Conservation (phyloP, 2,888 invertebrate genomes). For the Sinelater perroti region DNA sequence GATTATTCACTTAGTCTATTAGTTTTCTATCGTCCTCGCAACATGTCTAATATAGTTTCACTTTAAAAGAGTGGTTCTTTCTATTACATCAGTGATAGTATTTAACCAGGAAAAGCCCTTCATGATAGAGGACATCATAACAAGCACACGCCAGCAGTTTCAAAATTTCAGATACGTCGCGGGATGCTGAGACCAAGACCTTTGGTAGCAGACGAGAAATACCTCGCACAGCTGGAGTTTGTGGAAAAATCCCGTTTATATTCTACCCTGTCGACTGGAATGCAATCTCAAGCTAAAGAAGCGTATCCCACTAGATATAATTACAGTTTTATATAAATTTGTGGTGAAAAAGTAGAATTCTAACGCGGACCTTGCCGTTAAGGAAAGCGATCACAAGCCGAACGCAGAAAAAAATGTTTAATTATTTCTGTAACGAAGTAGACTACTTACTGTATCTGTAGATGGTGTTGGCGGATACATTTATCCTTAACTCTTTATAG, state of each 20-base stretch:
- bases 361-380: constrained; percentile 78
- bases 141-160: constrained; percentile 90
- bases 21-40: no score
- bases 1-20: no score
- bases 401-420: constrained; percentile 96
- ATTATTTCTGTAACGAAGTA: constrained; percentile 84
- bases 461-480: constrained; percentile 81
- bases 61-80: no score
- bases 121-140: constrained; percentile 84
- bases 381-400: constrained; percentile 89
- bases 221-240: constrained; percentile 80
- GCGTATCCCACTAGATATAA: constrained; percentile 53
- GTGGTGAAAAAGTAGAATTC: constrained; percentile 68
- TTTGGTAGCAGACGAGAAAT: constrained; percentile 83
- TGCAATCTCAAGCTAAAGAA: constrained; percentile 69
- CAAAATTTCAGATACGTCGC: constrained; percentile 76
- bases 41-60: no score
- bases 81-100: no score
- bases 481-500: no score
- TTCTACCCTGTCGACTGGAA: constrained; percentile 74
- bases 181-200: constrained; percentile 78
- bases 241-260: constrained; percentile 62
- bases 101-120: constrained; percentile 83
- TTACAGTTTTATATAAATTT: constrained; percentile 55
- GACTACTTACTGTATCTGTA: constrained; percentile 90